A percentile compares a stretch with the other conserved stretches of the same genome.
phyloP scores from a whole-genome alignment of 2,113 vertebrate species.

The Syngnathus scovelli region DNA sequence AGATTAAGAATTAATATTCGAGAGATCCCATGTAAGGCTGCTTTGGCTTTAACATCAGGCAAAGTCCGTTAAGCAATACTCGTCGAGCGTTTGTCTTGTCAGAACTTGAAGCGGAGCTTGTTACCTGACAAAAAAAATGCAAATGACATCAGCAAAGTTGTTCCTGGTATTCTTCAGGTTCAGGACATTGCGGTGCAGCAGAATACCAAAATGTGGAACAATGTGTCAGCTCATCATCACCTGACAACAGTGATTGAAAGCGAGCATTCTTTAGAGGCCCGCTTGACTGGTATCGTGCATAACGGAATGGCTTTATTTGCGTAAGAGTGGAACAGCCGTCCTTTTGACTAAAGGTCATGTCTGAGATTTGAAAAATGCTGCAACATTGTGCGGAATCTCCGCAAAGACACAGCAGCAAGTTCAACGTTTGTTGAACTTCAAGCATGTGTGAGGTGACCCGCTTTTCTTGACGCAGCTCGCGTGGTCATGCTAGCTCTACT shows the following conservation, averaged over 20 bases:
- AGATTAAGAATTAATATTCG: not conserved
- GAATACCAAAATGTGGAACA: not conserved
- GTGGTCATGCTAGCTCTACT: conserved; percentile 18
- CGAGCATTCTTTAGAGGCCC: not conserved
- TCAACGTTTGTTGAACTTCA: conserved; percentile 45
- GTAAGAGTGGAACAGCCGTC: conserved; percentile 11
- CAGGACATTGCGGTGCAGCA: not conserved
- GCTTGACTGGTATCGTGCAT: not conserved
- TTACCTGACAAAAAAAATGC: conserved; percentile 27
- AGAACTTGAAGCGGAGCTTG: conserved; percentile 41
- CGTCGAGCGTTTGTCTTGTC: conserved; percentile 40
- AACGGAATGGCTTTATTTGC: not conserved
- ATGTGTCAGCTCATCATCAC: not conserved
- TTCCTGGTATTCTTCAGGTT: not conserved
- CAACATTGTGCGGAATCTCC: conserved; percentile 37
- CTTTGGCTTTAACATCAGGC: conserved; percentile 3
- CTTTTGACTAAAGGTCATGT: conserved; percentile 36
- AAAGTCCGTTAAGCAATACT: not conserved
- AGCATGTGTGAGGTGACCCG: conserved; percentile 43
- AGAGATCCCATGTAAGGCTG: not conserved
- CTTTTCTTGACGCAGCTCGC: conserved; percentile 28
- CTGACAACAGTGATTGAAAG: not conserved
- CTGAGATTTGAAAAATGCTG: conserved; percentile 24
- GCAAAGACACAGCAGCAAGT: conserved; percentile 29
- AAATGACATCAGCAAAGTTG: conserved; percentile 12